A percentile compares a stretch with the other conserved stretches of the same genome.
Evolutionary conservation across 1,140 invertebrate genomes (phyloP).

Genomic region (Branchinecta lynchi): DNA sequence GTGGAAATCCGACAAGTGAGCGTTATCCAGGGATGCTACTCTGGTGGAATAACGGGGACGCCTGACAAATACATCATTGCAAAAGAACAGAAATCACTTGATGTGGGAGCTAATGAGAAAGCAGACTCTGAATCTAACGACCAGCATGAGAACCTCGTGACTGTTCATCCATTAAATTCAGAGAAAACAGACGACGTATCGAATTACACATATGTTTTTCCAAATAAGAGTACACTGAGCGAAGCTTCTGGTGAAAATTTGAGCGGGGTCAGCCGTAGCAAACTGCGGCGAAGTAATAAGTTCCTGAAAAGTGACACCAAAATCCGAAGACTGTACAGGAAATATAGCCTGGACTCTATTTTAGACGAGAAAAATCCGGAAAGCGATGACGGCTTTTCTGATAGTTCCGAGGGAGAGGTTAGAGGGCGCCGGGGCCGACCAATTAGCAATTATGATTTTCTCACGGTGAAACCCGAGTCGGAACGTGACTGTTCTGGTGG

Average conservation of each 20-base stretch:
- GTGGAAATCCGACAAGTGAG: not conserved
- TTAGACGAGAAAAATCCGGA: not conserved
- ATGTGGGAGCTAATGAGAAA: not conserved
- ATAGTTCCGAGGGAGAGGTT: not conserved
- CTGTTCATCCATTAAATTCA: not conserved
- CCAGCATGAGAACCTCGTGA: not conserved
- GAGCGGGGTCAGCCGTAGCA: not conserved
- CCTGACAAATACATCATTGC: too few relatives aligned
- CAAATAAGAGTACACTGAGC: not conserved
- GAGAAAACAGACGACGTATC: not conserved
- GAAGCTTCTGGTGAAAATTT: not conserved
- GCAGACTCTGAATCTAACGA: not conserved
- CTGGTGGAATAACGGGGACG: too few relatives aligned
- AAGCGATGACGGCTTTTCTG: not conserved
- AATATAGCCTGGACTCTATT: not conserved
- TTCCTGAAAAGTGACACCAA: not conserved
- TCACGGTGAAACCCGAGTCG: not conserved
- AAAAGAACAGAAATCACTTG: too few relatives aligned
- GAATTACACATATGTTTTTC: conserved; percentile 1
- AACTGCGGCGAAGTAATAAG: not conserved
- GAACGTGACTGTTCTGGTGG: not conserved
- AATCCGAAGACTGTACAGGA: not conserved
- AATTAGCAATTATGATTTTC: conserved; percentile 7
- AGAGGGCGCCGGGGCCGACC: not conserved
- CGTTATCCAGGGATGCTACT: too few relatives aligned